Percentiles rank a stretch among this genome's conserved stretches.
phyloP scores from a whole-genome alignment of 92 coral and sea anemone genomes.

The Chrysogorgia sp. region DNA sequence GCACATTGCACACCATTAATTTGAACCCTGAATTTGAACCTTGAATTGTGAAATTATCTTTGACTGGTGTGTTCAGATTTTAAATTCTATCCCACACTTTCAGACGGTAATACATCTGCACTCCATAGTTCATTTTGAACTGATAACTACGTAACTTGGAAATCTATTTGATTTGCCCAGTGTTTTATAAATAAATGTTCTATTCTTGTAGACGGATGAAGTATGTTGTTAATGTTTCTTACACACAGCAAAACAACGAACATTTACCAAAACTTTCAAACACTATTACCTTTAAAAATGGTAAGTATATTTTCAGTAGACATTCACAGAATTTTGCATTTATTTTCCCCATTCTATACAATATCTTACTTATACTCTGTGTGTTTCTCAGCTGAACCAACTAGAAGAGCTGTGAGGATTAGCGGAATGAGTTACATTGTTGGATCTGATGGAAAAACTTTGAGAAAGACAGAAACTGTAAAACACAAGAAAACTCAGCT shows the following conservation, averaged over 20 bases:
- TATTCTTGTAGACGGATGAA: slow-evolving; percentile 15
- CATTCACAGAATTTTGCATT: not conserved
- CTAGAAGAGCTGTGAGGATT: slow-evolving; percentile 58
- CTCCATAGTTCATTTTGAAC: no score
- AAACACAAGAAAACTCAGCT: not conserved
- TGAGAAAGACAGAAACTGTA: slow-evolving; percentile 18
- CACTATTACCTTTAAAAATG: not conserved
- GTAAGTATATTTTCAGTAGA: not conserved
- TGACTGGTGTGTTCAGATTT: no score
- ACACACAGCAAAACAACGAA: not conserved
- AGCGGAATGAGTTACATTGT: slow-evolving; percentile 72
- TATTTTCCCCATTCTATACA: not conserved
- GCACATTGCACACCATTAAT: no score
- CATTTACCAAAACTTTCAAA: not conserved
- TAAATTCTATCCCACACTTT: no score
- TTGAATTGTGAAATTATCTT: no score
- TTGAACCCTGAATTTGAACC: no score
- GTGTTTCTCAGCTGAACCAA: slow-evolving; percentile 6
- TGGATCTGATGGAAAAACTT: slow-evolving; percentile 70
- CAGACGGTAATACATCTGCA: no score
- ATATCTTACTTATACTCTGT: not conserved
- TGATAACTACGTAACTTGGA: no score
- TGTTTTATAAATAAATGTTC: not conserved
- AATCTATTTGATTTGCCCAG: not conserved
- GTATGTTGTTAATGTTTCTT: slow-evolving; percentile 5